These are phyloP conservation scores for Diorhabda elongata DNA, from an alignment of 1,140 invertebrate species.

Conservation along the genomic window DNA sequence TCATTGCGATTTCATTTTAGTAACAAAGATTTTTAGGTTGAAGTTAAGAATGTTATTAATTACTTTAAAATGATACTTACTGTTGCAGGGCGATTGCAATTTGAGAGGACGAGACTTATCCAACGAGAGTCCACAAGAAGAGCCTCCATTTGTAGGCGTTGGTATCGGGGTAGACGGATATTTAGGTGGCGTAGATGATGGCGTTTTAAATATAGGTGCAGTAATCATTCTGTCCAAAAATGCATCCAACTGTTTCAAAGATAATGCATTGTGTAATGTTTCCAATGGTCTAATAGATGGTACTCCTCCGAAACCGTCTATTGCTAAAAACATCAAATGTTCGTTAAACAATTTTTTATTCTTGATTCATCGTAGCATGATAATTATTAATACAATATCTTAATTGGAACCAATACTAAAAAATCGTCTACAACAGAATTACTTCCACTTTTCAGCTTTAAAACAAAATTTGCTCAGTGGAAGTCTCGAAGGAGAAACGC, in stretches of 20 bases:
- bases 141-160: constrained; percentile 40
- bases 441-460: too few species aligned
- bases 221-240: constrained; percentile 82
- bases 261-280: constrained; percentile 93
- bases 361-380: too few species aligned
- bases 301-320: constrained; percentile 83
- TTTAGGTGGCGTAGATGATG: constrained; percentile 66
- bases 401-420: too few species aligned
- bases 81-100: constrained; percentile 49
- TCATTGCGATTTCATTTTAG: too few species aligned
- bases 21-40: too few species aligned
- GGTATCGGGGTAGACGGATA: constrained; percentile 55
- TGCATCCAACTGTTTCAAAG: constrained; percentile 79
- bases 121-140: constrained; percentile 9
- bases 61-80: constrained; percentile 41
- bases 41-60: too few species aligned
- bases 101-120: constrained; percentile 37
- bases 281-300: constrained; percentile 91
- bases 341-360: neutral
- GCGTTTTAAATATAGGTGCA: constrained; percentile 63
- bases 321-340: constrained; percentile 48
- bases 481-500: too few species aligned
- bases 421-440: too few species aligned
- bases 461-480: too few species aligned
- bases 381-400: too few species aligned